Conservation (phyloP, 2,797 vertebrate species). For the Macropodus opercularis region DNA sequence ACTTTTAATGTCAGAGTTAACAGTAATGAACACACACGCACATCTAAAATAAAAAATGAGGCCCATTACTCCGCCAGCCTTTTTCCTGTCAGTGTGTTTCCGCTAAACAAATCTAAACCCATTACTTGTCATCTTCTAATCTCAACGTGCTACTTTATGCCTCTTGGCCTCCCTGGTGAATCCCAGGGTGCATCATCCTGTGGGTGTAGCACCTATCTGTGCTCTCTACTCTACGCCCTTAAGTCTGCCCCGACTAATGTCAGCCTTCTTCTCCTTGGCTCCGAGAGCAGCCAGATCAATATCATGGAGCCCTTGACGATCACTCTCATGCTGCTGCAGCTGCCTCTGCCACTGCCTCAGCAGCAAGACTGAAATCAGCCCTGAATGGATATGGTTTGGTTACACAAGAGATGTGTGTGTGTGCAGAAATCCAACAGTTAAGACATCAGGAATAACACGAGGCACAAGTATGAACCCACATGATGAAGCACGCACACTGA, state of each 20-base stretch:
- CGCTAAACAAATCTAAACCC: conserved; percentile 14
- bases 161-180: conserved; percentile 24
- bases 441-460: conserved; percentile 14
- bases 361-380: conserved; percentile 29
- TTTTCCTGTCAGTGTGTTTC: conserved; percentile 17
- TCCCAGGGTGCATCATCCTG: conserved; percentile 21
- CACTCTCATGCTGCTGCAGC: conserved; percentile 41
- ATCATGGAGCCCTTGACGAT: conserved; percentile 49
- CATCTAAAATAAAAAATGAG: conserved; percentile 1
- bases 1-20: conserved; percentile 16
- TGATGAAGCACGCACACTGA: conserved; percentile 15
- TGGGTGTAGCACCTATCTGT: conserved; percentile 35
- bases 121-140: conserved; percentile 24
- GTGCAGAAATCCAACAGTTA: conserved; percentile 8
- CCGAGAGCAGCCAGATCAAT: conserved; percentile 63
- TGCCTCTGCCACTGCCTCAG: conserved; percentile 38
- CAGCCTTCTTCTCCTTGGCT: conserved; percentile 39
- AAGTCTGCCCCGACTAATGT: conserved; percentile 48
- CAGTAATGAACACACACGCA: conserved; percentile 4
- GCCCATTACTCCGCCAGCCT: not conserved
- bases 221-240: conserved; percentile 10
- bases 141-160: not conserved
- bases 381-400: conserved; percentile 10
- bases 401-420: conserved; percentile 6
- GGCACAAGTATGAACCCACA: conserved; percentile 10